Conservation (phyloP, 2,113 vertebrate genomes). For the Cebidichthys violaceus region DNA sequence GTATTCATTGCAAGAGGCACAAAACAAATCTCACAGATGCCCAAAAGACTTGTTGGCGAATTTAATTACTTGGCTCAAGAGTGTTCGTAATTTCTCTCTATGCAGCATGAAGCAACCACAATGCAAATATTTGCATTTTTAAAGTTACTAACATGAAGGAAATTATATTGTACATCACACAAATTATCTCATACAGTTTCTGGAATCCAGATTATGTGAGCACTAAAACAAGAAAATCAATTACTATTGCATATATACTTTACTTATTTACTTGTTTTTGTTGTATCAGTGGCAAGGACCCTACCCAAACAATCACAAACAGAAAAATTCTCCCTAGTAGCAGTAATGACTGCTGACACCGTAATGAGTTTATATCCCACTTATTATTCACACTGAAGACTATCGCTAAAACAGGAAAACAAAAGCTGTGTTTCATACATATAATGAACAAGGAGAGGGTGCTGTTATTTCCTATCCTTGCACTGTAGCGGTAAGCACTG, state of each 20-base stretch:
- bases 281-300: slow-evolving; percentile 12
- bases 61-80: slow-evolving; percentile 44
- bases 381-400: slow-evolving; percentile 8
- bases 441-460: slow-evolving; percentile 6
- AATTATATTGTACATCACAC: slow-evolving; percentile 39
- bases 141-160: slow-evolving; percentile 22
- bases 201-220: slow-evolving; percentile 7
- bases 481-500: slow-evolving; percentile 12
- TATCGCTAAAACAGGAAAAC: background rate
- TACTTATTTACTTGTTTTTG: slow-evolving; percentile 25
- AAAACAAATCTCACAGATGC: slow-evolving; percentile 11
- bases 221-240: slow-evolving; percentile 28
- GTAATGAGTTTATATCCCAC: background rate
- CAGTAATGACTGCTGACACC: slow-evolving; percentile 11
- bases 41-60: slow-evolving; percentile 36
- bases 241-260: slow-evolving; percentile 24
- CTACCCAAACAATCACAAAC: background rate
- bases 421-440: slow-evolving; percentile 23
- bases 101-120: slow-evolving; percentile 14
- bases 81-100: slow-evolving; percentile 7
- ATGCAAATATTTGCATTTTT: slow-evolving; percentile 60
- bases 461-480: slow-evolving; percentile 8
- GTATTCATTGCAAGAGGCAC: background rate
- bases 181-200: slow-evolving; percentile 13
- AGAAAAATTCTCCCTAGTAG: background rate